Conservation (phyloP, 2,888 invertebrate genomes). For the Microchrysa polita region DNA sequence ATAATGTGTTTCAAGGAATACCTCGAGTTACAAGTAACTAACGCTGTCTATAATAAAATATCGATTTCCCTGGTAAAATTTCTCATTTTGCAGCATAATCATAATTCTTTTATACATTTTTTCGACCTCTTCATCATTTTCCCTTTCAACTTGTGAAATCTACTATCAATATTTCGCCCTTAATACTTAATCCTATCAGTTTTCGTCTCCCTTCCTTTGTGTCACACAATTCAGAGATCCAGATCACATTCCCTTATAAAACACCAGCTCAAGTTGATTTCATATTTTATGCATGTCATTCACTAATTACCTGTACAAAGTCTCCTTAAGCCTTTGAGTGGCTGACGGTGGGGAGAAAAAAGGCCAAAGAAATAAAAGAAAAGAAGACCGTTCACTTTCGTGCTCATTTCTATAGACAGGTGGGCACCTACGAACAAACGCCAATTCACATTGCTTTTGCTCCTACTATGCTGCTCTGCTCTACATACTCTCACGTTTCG, state of each 20-base stretch:
- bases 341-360: too few relatives aligned
- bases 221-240: background rate
- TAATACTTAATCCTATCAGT: slow-evolving; percentile 29
- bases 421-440: slow-evolving; percentile 1
- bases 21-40: too few relatives aligned
- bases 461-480: too few relatives aligned
- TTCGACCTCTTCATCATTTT: background rate
- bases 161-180: slow-evolving; percentile 34
- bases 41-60: too few relatives aligned
- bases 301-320: slow-evolving; percentile 44
- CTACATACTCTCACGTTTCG: background rate
- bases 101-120: background rate
- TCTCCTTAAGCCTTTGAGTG: slow-evolving; percentile 24
- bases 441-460: too few relatives aligned
- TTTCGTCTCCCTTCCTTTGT: background rate
- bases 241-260: background rate
- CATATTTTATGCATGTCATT: slow-evolving; percentile 42
- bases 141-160: too few relatives aligned
- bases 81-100: background rate
- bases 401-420: slow-evolving; percentile 21
- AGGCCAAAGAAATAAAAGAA: too few relatives aligned
- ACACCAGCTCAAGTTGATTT: background rate
- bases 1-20: too few relatives aligned
- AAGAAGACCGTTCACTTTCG: background rate
- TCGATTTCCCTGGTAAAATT: too few relatives aligned